Percentiles rank a stretch among this genome's conserved stretches.
These are phyloP conservation scores for Parnassius mnemosyne DNA, from an alignment of 2,888 invertebrate species.

Conservation along the genomic window DNA sequence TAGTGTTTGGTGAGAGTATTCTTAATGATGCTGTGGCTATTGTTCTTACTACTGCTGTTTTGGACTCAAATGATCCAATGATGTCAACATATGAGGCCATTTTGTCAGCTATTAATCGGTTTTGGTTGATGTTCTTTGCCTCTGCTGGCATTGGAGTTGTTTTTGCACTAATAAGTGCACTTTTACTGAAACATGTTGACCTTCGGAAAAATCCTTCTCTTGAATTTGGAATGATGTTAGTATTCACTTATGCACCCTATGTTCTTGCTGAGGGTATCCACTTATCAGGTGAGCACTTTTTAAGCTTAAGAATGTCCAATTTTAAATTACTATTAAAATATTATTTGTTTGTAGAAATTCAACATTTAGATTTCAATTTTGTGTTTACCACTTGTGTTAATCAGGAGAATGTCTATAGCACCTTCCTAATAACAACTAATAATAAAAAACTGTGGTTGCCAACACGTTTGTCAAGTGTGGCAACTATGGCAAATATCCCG, in stretches of 20 bases:
- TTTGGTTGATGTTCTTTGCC: constrained; percentile 98
- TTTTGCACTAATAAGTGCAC: constrained; percentile 95
- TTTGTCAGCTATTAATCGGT: constrained; percentile 91
- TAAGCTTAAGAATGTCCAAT: neutral
- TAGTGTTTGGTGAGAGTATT: constrained; percentile 97
- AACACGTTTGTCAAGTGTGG: too few relatives aligned
- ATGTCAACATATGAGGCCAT: constrained; percentile 91
- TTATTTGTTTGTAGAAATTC: too few relatives aligned
- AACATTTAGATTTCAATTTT: too few relatives aligned
- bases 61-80: constrained; percentile 82
- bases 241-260: constrained; percentile 99
- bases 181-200: constrained; percentile 96
- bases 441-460: too few relatives aligned
- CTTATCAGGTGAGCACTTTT: constrained; percentile 85
- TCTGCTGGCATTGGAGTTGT: constrained; percentile 98
- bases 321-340: too few relatives aligned
- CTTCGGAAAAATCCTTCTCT: constrained; percentile 97
- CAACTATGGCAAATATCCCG: too few relatives aligned
- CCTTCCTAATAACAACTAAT: too few relatives aligned
- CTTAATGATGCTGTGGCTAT: constrained; percentile 99
- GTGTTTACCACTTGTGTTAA: too few relatives aligned
- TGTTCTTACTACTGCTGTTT: constrained; percentile 94
- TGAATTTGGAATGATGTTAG: constrained; percentile 99
- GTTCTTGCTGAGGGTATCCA: constrained; percentile 98
- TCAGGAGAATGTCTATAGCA: too few relatives aligned